A percentile compares a stretch with the other conserved stretches of the same genome.
Conservation (phyloP, 1,140 invertebrate genomes). For the Drosophila auraria region DNA sequence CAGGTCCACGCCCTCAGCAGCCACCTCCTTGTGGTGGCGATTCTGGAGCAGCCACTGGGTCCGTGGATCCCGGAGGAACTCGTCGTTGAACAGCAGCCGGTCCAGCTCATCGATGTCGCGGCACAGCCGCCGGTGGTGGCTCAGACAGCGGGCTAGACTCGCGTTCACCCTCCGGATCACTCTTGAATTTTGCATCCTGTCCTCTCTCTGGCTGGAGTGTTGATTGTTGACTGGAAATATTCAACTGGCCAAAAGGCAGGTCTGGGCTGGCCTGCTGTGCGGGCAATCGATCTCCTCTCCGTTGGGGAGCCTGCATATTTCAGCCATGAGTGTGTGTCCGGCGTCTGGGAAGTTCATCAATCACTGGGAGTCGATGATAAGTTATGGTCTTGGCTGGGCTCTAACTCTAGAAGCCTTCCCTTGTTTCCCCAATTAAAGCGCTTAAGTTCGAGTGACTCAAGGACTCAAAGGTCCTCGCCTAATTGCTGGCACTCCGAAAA, state of each 20-base stretch:
- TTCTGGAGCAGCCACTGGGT: conserved; percentile 9
- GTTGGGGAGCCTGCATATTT: conserved; percentile 37
- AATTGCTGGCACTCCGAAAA: conserved; percentile 40
- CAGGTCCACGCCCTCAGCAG: background rate
- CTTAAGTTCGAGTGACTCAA: background rate
- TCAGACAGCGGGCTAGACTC: conserved; percentile 10
- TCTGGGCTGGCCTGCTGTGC: conserved; percentile 1
- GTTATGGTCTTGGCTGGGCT: conserved; percentile 17
- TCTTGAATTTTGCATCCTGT: conserved; percentile 40
- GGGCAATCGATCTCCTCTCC: background rate
- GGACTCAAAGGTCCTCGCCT: background rate
- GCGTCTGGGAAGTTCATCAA: conserved; percentile 28
- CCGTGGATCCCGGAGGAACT: conserved; percentile 20
- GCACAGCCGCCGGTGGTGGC: conserved; percentile 17
- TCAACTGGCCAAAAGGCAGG: background rate
- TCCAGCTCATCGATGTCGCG: conserved; percentile 19
- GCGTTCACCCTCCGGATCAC: conserved; percentile 19
- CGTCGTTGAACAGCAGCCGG: conserved; percentile 8
- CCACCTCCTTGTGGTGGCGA: background rate
- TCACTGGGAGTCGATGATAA: conserved; percentile 24
- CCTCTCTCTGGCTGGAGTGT: background rate
- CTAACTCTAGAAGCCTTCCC: too few species aligned
- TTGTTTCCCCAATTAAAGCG: conserved; percentile 15
- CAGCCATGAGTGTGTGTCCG: conserved; percentile 21
- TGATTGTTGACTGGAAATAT: conserved; percentile 16